Conservation (phyloP, 1,140 invertebrate genomes). For the Ceratina australensis region DNA sequence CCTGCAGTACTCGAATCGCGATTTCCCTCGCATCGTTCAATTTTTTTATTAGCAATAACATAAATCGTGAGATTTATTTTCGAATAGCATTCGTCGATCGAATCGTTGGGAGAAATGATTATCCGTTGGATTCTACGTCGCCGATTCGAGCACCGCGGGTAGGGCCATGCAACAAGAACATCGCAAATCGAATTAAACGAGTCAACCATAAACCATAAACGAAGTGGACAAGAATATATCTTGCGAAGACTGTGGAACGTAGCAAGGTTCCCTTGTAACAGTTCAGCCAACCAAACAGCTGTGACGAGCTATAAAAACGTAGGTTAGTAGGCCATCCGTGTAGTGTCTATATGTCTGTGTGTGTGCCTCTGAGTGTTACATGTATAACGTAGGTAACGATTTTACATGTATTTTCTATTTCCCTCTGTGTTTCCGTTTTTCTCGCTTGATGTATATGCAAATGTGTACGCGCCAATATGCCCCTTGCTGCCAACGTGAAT, state of each 20-base stretch:
- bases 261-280: conserved; percentile 81
- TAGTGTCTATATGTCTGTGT: conserved; percentile 51
- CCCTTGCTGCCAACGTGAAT: conserved; percentile 59
- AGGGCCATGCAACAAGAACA: conserved; percentile 78
- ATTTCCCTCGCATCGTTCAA: not conserved
- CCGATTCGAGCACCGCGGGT: conserved; percentile 72
- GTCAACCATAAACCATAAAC: conserved; percentile 73
- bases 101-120: conserved; percentile 24
- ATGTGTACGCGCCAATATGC: conserved; percentile 50
- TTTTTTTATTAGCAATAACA: no score
- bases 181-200: conserved; percentile 75
- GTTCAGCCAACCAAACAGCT: conserved; percentile 80
- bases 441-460: conserved; percentile 15
- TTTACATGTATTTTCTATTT: conserved; percentile 9
- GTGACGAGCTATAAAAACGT: conserved; percentile 80
- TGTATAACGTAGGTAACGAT: conserved; percentile 17
- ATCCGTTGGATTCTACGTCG: no score
- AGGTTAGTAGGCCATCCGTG: conserved; percentile 73
- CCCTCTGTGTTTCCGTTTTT: not conserved
- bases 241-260: conserved; percentile 80
- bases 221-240: conserved; percentile 71
- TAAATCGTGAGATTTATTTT: no score
- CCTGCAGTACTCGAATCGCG: conserved; percentile 53
- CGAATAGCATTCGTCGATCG: not conserved
- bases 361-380: conserved; percentile 30